Base-by-base conservation (phyloP, 2,888 invertebrate species). In the Corythucha ciliata region DNA sequence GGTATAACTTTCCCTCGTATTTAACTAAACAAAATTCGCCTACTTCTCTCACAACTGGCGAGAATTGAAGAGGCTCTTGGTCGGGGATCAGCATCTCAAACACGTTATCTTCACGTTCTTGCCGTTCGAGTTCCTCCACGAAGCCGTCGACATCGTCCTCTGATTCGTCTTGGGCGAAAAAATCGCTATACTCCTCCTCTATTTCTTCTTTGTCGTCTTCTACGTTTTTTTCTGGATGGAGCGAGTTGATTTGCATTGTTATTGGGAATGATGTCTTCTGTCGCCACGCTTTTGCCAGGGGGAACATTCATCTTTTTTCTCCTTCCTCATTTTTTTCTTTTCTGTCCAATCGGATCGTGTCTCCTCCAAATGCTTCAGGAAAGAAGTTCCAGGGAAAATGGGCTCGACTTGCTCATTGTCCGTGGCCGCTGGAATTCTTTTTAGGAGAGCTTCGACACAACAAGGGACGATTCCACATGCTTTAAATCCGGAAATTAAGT, bases 161-260 rank as follows among this genome's bases (percentile, higher is more conserved):
- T 21, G n/a, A 21, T 20, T 7, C 18, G 22, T 39, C 18, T 20
- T 39, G 39, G 37, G 24, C 21, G n/a, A n/a, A n/a, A n/a, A n/a
- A n/a, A n/a, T n/a, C n/a, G n/a, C n/a, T n/a, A n/a, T n/a, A n/a
- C 39, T 39, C 39, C 39, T 39, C 39, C 39, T 39, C 39, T 39
- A 14, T 22, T 39, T 20, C 39, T 4, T 39, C 39, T 21, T 39
- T 12, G 39, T 39, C 5, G 39, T 39, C 22, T 41, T 27, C 27
- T 25, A 24, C 41, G 25, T 26, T 2, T 27, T 18, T 41, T 41
- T 18, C 41, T 18, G 25, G 41, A 41, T 27, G 41, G 27, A 18
- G 41, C 14, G 14, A 27, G 27, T 25, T n/a, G 24, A 41, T 20
- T 25, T 41, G 7, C 26, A 27, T 24, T 7, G 41, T 25, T 26